These are phyloP conservation scores for Puntigrus tetrazona DNA, from an alignment of 2,113 vertebrate genomes.

Conservation along the genomic window DNA sequence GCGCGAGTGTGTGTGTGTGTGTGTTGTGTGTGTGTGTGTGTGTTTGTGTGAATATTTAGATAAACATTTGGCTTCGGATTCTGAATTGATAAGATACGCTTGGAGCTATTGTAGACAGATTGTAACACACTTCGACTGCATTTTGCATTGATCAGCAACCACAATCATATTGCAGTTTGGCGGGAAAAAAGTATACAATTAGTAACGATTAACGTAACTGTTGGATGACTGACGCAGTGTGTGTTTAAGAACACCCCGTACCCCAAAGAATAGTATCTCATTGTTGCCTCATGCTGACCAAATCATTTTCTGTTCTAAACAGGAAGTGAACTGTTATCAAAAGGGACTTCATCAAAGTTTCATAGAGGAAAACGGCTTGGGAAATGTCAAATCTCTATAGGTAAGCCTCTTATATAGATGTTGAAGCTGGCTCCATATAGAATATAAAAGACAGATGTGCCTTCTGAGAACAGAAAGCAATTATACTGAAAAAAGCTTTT, in stretches of 20 bases:
- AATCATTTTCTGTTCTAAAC: not conserved
- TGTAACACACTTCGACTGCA: not conserved
- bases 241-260: not conserved
- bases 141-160: not conserved
- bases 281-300: not conserved
- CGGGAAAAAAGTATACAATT: not conserved
- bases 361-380: constrained; percentile 9
- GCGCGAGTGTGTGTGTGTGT: too few relatives aligned
- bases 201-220: not conserved
- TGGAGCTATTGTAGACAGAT: not conserved
- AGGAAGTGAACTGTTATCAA: not conserved
- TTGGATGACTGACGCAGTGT: not conserved
- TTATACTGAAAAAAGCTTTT: not conserved
- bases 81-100: not conserved
- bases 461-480: not conserved
- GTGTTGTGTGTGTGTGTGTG: too few relatives aligned
- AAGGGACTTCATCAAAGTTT: not conserved
- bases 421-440: not conserved
- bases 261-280: not conserved
- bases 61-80: not conserved
- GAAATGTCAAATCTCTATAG: not conserved
- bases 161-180: not conserved
- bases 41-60: too few relatives aligned
- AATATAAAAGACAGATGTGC: not conserved
- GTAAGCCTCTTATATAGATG: not conserved